Conservation (phyloP, 92 coral and sea anemone species). For the Diadumene lineata region DNA sequence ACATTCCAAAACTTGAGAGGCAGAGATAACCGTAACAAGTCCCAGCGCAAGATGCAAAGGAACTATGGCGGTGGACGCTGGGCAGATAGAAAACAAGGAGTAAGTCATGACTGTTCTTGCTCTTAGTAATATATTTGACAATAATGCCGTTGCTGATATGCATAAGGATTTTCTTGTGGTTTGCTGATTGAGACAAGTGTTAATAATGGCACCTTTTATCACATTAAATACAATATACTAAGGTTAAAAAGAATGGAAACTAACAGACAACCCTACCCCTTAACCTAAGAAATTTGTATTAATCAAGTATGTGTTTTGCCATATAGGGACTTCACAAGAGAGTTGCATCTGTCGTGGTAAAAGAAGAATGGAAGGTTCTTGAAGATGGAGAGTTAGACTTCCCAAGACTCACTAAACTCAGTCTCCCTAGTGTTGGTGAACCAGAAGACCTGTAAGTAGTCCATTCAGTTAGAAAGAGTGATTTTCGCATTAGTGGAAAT, state of each 20-base stretch:
- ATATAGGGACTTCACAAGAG: slow-evolving; percentile 68
- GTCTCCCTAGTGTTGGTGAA: slow-evolving; percentile 82
- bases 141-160: too few species aligned
- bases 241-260: too few species aligned
- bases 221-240: too few species aligned
- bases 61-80: slow-evolving; percentile 88
- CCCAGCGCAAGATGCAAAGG: slow-evolving; percentile 87
- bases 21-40: slow-evolving; percentile 81
- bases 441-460: slow-evolving; percentile 93
- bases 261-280: neutral
- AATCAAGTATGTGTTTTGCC: neutral
- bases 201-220: too few species aligned
- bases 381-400: slow-evolving; percentile 98
- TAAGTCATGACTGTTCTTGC: slow-evolving; percentile 22
- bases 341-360: slow-evolving; percentile 84
- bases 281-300: neutral
- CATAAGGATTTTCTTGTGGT: too few species aligned
- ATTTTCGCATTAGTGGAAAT: too few species aligned
- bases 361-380: slow-evolving; percentile 96
- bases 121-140: neutral
- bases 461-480: too few species aligned
- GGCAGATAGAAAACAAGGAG: slow-evolving; percentile 86
- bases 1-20: slow-evolving; percentile 89
- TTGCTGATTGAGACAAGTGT: too few species aligned
- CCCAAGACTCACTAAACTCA: slow-evolving; percentile 88